A percentile compares a stretch with the other conserved stretches of the same genome.
These are phyloP conservation scores for Pheosia gnoma DNA, from an alignment of 2,888 invertebrate species.

Conservation along the genomic window DNA sequence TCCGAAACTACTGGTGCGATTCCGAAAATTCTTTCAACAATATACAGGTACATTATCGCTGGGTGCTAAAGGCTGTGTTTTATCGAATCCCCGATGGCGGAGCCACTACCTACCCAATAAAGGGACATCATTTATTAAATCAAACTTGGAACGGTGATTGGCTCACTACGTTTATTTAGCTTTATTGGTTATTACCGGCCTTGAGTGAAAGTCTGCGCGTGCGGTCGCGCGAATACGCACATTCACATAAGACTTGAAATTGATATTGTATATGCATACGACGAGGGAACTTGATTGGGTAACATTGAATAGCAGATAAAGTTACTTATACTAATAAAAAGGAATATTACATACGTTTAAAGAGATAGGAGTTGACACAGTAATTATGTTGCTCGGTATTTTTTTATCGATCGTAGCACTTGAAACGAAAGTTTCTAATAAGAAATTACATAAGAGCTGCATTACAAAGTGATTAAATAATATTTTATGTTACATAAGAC, in stretches of 20 bases:
- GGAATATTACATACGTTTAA: background rate
- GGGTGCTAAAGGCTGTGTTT: too few species aligned
- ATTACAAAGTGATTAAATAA: background rate
- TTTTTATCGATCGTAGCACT: background rate
- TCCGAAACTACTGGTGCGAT: too few species aligned
- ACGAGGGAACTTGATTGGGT: slow-evolving; percentile 18
- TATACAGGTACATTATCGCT: too few species aligned
- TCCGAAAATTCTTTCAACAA: too few species aligned
- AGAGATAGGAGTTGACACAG: background rate
- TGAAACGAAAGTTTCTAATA: background rate
- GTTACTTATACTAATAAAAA: background rate
- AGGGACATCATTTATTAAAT: too few species aligned
- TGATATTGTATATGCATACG: slow-evolving; percentile 7
- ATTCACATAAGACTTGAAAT: slow-evolving; percentile 25
- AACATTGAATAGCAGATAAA: background rate
- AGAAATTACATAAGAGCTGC: background rate
- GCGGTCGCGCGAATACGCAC: slow-evolving; percentile 36
- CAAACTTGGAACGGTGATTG: slow-evolving; percentile 11
- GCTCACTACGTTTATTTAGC: slow-evolving; percentile 33
- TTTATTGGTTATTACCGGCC: slow-evolving; percentile 69
- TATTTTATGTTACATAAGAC: background rate
- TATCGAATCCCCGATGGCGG: too few species aligned
- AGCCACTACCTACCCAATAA: too few species aligned
- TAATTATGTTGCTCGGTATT: background rate
- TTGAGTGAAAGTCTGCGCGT: slow-evolving; percentile 69